phyloP scores from a whole-genome alignment of 2,797 vertebrate species.

The Delichon dasypus region DNA sequence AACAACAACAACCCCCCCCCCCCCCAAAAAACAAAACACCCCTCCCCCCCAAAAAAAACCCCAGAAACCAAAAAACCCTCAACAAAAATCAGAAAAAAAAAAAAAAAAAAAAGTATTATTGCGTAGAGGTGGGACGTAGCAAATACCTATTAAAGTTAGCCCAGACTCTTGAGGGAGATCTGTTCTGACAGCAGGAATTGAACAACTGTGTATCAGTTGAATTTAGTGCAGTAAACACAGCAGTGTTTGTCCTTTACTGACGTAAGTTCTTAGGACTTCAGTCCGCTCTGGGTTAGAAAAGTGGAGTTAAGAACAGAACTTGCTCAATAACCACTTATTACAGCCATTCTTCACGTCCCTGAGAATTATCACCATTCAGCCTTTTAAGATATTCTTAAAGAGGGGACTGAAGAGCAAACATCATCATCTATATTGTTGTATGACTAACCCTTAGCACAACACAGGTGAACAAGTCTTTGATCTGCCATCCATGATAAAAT shows the following conservation, averaged over 20 bases:
- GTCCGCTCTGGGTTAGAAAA: background rate
- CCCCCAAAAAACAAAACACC: no score
- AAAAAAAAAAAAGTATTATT: background rate
- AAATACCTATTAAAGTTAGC: background rate
- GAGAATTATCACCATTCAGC: background rate
- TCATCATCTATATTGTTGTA: background rate
- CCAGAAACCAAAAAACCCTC: no score
- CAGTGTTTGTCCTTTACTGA: background rate
- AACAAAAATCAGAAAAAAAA: no score
- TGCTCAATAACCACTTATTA: background rate
- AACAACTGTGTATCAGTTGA: background rate
- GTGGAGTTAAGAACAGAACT: background rate
- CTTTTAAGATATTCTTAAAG: background rate
- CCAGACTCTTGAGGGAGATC: background rate
- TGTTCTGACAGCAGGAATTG: background rate
- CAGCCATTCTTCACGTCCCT: background rate
- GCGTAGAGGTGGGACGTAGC: background rate
- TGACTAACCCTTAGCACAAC: background rate
- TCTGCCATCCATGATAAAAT: background rate
- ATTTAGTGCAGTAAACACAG: background rate
- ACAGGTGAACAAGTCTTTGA: background rate
- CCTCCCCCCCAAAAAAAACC: no score
- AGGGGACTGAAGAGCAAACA: background rate
- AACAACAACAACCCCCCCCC: no score
- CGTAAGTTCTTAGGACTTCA: background rate